Evolutionary conservation across 2,888 invertebrate genomes (phyloP).

Genomic region (Pheosia tremula): DNA sequence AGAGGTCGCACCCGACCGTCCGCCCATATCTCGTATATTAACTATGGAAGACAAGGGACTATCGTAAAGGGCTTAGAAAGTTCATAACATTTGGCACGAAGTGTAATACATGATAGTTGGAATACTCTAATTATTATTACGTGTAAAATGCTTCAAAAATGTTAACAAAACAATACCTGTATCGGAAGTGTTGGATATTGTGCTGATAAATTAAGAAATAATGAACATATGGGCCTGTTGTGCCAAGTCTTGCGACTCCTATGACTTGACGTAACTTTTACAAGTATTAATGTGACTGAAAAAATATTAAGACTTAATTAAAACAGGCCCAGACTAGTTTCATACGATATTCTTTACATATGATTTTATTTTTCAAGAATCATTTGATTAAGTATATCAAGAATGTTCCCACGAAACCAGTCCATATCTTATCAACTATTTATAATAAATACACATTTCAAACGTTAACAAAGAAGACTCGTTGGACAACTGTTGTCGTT

Average conservation of each 20-base stretch:
- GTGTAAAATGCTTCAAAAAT: slow-evolving; percentile 40
- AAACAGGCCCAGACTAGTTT: slow-evolving; percentile 6
- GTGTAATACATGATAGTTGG: slow-evolving; percentile 70
- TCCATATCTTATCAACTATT: slow-evolving; percentile 4
- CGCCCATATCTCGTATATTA: slow-evolving; percentile 49
- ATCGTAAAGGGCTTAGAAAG: slow-evolving; percentile 57
- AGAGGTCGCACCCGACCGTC: slow-evolving; percentile 47
- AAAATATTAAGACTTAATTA: not conserved
- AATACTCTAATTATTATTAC: slow-evolving; percentile 40
- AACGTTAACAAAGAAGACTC: slow-evolving; percentile 61
- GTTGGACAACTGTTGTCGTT: slow-evolving; percentile 44
- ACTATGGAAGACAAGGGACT: slow-evolving; percentile 79
- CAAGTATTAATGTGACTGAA: too few species aligned
- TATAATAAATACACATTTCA: slow-evolving; percentile 56
- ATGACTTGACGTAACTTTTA: not conserved
- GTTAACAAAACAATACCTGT: slow-evolving; percentile 30
- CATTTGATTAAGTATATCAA: slow-evolving; percentile 6
- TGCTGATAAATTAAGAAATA: slow-evolving; percentile 24
- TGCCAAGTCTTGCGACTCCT: too few species aligned
- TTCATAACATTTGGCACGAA: slow-evolving; percentile 73
- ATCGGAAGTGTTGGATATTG: slow-evolving; percentile 26
- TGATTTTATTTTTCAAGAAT: slow-evolving; percentile 14
- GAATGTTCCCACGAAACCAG: slow-evolving; percentile 17
- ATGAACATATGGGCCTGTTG: not conserved
- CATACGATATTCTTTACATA: slow-evolving; percentile 7